Evolutionary conservation across 2,888 invertebrate species (phyloP), one percentile per base, ranked within the genome.

Genomic region (Dione vanillae): DNA sequence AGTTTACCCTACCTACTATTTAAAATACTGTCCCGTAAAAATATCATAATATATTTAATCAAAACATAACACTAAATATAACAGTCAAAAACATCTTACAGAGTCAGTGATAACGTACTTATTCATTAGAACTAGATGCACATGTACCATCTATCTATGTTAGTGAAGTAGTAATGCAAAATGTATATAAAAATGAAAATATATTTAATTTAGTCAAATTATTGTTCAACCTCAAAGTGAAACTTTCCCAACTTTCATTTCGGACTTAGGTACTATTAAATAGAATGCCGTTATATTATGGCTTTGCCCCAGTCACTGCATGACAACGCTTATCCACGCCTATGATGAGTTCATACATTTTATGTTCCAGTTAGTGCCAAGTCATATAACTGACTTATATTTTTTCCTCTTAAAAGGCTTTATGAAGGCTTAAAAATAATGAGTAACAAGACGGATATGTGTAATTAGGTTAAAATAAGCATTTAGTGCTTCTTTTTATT

Each of bases 181-280:
- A n/a, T 35, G 5, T 35, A n/a, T 35, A 54, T 7, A 35, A 35
- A 16, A 47, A 62, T 47, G 6, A 16, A 16, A 47, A 40, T 40
- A 45, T 10, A 19, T 9, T 47, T 14, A 35, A 35, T 41, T 65
- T 49, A 59, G 51, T 54, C 52, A 65, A 51, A 67, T 67, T 67
- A 65, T 56, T 12, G 11, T 43, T 59, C 58, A 54, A 54, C 59
- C 37, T 61, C 35, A 56, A 59, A 45, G 43, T 45, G 61, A 65
- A 83, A 90, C 90, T 91, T 92, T 91, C 91, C 85, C 86, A 89
- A 87, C 91, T 91, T 91, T 92, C 91, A 78, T 88, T 88, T 86
- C 81, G 83, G 85, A 75, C 77, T 84, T 12, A n/a, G n/a, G n/a
- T n/a, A 81, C 82, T 83, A 81, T 85, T 80, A 82, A 83, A 83